phyloP scores from a whole-genome alignment of 1,140 invertebrate genomes.

The Planococcus citri region DNA sequence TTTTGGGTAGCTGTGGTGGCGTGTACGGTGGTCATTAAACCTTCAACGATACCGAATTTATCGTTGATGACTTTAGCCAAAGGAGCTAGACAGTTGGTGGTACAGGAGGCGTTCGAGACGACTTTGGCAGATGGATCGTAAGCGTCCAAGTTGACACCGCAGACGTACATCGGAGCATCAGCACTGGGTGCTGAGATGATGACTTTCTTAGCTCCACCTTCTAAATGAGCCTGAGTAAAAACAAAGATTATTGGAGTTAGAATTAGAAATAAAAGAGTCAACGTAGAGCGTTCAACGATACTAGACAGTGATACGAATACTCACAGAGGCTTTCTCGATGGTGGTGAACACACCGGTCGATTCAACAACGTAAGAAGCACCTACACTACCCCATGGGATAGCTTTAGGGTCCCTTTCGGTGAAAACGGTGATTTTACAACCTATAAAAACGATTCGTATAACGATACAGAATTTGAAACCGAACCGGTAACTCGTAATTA shows the following conservation, averaged over 20 bases:
- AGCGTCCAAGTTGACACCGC: conserved; percentile 84
- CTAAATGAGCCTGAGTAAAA: conserved; percentile 55
- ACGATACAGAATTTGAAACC: too few species aligned
- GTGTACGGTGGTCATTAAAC: conserved; percentile 98
- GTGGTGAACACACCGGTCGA: conserved; percentile 97
- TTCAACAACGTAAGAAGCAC: conserved; percentile 90
- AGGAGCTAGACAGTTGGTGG: conserved; percentile 97
- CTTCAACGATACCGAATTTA: conserved; percentile 90
- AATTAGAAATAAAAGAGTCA: conserved; percentile 9
- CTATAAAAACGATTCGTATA: conserved; percentile 25
- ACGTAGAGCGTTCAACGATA: background rate
- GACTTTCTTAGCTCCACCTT: conserved; percentile 92
- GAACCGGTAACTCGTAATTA: too few species aligned
- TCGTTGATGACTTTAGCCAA: conserved; percentile 87
- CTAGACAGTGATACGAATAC: conserved; percentile 14
- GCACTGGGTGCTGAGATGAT: conserved; percentile 95
- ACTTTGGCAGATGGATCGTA: conserved; percentile 71
- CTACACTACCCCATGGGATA: conserved; percentile 78
- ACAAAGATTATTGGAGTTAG: too few species aligned
- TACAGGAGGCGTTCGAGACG: conserved; percentile 96
- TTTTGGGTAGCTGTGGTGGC: conserved; percentile 96
- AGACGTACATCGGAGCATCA: conserved; percentile 97
- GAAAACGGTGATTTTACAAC: conserved; percentile 71
- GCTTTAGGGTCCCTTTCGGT: conserved; percentile 70
- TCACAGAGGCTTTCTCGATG: conserved; percentile 70